Evolutionary conservation across 1,140 invertebrate genomes (phyloP).

Genomic region (Eriocheir sinensis): DNA sequence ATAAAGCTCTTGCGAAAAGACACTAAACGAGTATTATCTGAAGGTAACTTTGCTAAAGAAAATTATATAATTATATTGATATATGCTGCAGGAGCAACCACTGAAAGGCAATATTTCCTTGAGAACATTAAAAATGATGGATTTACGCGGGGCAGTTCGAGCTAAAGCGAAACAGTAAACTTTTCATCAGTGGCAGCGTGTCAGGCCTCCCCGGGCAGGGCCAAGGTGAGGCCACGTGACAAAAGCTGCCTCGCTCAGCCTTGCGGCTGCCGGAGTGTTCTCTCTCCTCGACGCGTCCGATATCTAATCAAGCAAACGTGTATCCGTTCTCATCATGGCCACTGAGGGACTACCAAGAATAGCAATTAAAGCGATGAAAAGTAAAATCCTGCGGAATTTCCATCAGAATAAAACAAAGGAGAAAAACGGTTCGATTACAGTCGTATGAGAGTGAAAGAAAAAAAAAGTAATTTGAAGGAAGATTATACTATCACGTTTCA

Average conservation of each 20-base stretch:
- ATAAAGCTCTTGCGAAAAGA: not conserved
- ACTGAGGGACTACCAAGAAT: not conserved
- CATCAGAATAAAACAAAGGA: slow-evolving; percentile 25
- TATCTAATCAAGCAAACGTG: slow-evolving; percentile 12
- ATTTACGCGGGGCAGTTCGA: not conserved
- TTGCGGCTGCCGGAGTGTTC: not conserved
- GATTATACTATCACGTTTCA: not conserved
- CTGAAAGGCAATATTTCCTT: slow-evolving; percentile 5
- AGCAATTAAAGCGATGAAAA: slow-evolving; percentile 26
- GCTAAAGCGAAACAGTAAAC: not conserved
- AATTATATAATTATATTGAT: not conserved
- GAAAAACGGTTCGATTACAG: slow-evolving; percentile 5
- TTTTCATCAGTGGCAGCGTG: not conserved
- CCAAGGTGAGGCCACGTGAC: not conserved
- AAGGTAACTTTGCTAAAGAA: slow-evolving; percentile 4
- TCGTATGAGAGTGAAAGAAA: not conserved
- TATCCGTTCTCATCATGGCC: not conserved
- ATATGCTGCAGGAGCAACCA: not conserved
- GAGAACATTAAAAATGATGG: not conserved
- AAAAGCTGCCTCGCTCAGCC: not conserved
- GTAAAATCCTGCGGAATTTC: slow-evolving; percentile 14
- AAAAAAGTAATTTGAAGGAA: slow-evolving; percentile 40
- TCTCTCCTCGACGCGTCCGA: not conserved
- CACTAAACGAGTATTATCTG: not conserved
- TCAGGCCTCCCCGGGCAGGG: not conserved